Percentiles rank a stretch among this genome's conserved stretches.
phyloP scores from a whole-genome alignment of 2,113 vertebrate species.

The Herpailurus yagouaroundi region DNA sequence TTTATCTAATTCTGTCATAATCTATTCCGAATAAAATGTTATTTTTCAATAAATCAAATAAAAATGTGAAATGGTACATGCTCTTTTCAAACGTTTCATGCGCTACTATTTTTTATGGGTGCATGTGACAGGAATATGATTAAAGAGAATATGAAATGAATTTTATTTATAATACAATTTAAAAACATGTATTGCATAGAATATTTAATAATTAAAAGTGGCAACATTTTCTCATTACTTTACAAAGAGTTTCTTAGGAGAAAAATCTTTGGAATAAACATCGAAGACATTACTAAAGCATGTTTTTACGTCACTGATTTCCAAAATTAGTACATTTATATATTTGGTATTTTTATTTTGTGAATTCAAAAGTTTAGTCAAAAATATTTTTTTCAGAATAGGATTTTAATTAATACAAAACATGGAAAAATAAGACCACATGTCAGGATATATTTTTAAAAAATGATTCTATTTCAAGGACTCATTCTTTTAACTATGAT shows the following conservation, averaged over 20 bases:
- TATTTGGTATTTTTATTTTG: slow-evolving; percentile 74
- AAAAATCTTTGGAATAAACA: slow-evolving; percentile 60
- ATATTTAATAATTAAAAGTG: slow-evolving; percentile 63
- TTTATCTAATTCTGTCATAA: slow-evolving; percentile 42
- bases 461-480: slow-evolving; percentile 84
- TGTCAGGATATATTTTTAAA: slow-evolving; percentile 85
- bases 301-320: slow-evolving; percentile 68
- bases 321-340: slow-evolving; percentile 72
- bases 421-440: slow-evolving; percentile 81
- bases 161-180: slow-evolving; percentile 58
- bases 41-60: slow-evolving; percentile 52
- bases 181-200: slow-evolving; percentile 28
- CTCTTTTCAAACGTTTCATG: slow-evolving; percentile 39
- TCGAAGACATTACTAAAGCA: slow-evolving; percentile 45
- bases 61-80: slow-evolving; percentile 35
- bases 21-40: slow-evolving; percentile 66
- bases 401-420: slow-evolving; percentile 84
- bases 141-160: slow-evolving; percentile 42
- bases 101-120: slow-evolving; percentile 23
- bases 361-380: slow-evolving; percentile 72
- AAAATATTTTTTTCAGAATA: slow-evolving; percentile 77
- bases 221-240: slow-evolving; percentile 57
- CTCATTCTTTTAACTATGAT: slow-evolving; percentile 84
- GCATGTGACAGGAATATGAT: slow-evolving; percentile 37
- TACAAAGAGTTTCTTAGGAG: slow-evolving; percentile 46